Conservation (phyloP, 64 coral and sea anemone species). For the Pocillopora damicornis region DNA sequence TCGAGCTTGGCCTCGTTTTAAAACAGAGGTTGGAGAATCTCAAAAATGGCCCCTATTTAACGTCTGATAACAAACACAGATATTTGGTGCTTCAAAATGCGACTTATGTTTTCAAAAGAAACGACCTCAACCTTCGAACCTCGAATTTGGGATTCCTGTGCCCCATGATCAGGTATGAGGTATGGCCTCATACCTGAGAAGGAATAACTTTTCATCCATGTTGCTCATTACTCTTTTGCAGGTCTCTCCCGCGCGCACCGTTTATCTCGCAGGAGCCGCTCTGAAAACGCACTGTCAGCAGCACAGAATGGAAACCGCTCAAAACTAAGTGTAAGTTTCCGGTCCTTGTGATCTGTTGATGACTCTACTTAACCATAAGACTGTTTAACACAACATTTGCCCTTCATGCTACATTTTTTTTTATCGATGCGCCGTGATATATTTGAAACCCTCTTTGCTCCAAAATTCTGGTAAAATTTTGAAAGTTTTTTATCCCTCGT, state of each 20-base stretch:
- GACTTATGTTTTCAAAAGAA: not conserved
- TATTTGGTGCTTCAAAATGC: not conserved
- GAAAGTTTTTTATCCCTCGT: not conserved
- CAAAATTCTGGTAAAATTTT: not conserved
- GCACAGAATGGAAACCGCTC: constrained; percentile 15
- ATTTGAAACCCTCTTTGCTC: not conserved
- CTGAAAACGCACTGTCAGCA: constrained; percentile 15
- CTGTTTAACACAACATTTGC: not conserved
- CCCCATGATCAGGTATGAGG: too few relatives aligned
- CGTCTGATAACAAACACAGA: too few relatives aligned
- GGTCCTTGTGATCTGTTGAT: not conserved
- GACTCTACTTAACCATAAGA: not conserved
- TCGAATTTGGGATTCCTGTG: not conserved
- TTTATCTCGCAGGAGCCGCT: constrained; percentile 5
- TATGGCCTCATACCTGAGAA: too few relatives aligned
- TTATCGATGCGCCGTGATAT: not conserved
- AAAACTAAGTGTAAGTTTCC: constrained; percentile 29
- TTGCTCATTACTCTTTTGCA: not conserved
- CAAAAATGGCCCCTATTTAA: too few relatives aligned
- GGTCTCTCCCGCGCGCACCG: constrained; percentile 28
- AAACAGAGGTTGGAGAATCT: too few relatives aligned
- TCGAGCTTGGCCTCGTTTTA: too few relatives aligned
- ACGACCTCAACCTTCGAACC: not conserved
- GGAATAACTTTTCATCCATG: not conserved
- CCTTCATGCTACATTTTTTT: not conserved